A percentile compares a stretch with the other conserved stretches of the same genome.
Conservation (phyloP, 2,797 vertebrate genomes). For the Cyprinodon diabolis region DNA sequence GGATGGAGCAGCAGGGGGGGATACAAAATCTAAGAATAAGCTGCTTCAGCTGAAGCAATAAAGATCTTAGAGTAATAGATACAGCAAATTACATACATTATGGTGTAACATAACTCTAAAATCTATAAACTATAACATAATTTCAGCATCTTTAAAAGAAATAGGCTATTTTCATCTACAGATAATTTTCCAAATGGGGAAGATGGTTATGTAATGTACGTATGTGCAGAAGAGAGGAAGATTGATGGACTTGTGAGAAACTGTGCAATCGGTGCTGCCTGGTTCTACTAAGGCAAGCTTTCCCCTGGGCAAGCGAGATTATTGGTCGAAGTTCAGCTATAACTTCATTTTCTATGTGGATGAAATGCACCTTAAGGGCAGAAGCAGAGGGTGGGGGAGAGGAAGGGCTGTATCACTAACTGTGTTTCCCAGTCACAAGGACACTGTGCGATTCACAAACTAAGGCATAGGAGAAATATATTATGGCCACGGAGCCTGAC, state of each 20-base stretch:
- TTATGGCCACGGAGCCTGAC: constrained; percentile 76
- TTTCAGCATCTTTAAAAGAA: constrained; percentile 17
- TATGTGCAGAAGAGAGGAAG: constrained; percentile 61
- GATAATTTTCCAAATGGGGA: constrained; percentile 23
- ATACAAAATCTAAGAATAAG: constrained; percentile 37
- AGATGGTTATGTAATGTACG: constrained; percentile 45
- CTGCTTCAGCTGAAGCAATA: constrained; percentile 33
- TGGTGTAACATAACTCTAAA: background rate
- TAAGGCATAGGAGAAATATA: constrained; percentile 78
- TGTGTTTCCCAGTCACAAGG: constrained; percentile 64
- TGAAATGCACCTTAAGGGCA: constrained; percentile 90
- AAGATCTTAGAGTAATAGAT: constrained; percentile 22
- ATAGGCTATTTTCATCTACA: constrained; percentile 27
- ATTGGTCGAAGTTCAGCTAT: constrained; percentile 92
- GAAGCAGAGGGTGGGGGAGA: constrained; percentile 55
- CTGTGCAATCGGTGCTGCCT: constrained; percentile 59
- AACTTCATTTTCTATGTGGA: constrained; percentile 95
- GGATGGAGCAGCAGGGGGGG: constrained; percentile 23
- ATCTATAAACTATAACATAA: constrained; percentile 18
- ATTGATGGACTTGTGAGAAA: constrained; percentile 75
- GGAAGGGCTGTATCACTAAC: constrained; percentile 47
- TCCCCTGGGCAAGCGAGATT: constrained; percentile 88
- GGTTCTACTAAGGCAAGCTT: constrained; percentile 72
- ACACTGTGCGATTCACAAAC: constrained; percentile 69
- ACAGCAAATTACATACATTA: constrained; percentile 14